phyloP scores from a whole-genome alignment of 1,140 invertebrate genomes.

The Coelopa frigida region DNA sequence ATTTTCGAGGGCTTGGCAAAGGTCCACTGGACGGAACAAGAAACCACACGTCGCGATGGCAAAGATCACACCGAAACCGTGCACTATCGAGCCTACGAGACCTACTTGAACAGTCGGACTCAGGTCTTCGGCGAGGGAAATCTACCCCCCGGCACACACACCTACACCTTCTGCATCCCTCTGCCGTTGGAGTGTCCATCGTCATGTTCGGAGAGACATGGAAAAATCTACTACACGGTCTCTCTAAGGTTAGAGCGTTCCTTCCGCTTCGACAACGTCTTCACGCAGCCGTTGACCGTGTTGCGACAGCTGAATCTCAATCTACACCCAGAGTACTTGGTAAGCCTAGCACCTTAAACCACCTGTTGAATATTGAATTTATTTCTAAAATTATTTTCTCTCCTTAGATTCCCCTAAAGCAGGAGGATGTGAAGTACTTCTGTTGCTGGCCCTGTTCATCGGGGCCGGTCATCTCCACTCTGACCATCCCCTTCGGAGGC shows the following conservation, averaged over 20 bases:
- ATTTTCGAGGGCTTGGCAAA: slow-evolving; percentile 31
- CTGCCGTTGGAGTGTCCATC: slow-evolving; percentile 54
- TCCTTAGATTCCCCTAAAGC: slow-evolving; percentile 16
- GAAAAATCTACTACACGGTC: slow-evolving; percentile 59
- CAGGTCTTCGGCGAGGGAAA: slow-evolving; percentile 20
- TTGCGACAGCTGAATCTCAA: slow-evolving; percentile 67
- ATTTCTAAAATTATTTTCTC: too few relatives aligned
- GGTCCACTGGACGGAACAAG: slow-evolving; percentile 32
- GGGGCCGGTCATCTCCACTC: slow-evolving; percentile 23
- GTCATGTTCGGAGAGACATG: slow-evolving; percentile 64
- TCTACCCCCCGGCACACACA: slow-evolving; percentile 25
- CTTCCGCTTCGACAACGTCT: slow-evolving; percentile 66
- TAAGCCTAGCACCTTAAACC: too few relatives aligned
- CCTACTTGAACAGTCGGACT: slow-evolving; percentile 21
- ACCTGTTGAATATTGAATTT: too few relatives aligned
- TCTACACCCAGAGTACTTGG: slow-evolving; percentile 42
- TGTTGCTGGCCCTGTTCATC: slow-evolving; percentile 36
- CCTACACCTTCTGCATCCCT: slow-evolving; percentile 29
- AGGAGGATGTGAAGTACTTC: slow-evolving; percentile 26
- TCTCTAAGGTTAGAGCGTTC: slow-evolving; percentile 60
- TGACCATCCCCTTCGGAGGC: slow-evolving; percentile 32
- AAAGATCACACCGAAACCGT: slow-evolving; percentile 20
- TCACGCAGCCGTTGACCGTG: slow-evolving; percentile 63
- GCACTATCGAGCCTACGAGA: slow-evolving; percentile 22
- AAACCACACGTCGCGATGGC: too few relatives aligned